Conservation (phyloP, 2,113 vertebrate genomes). For the Pachyramphus minor region DNA sequence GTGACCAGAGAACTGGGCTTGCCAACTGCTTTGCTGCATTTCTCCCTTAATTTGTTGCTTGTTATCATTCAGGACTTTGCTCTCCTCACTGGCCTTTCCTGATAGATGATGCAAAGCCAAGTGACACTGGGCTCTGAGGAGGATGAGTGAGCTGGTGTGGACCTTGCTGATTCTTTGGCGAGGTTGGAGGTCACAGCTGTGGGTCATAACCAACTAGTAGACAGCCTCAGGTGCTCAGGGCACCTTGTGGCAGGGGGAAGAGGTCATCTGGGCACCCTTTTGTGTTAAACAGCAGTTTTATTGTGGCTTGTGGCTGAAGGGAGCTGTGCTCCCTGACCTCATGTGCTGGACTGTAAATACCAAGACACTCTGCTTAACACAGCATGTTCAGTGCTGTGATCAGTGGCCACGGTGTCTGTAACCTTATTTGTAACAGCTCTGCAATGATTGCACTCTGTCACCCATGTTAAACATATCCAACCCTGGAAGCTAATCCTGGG, state of each 20-base stretch:
- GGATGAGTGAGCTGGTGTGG: fast-evolving
- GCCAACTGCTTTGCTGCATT: neutral
- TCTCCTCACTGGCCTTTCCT: neutral
- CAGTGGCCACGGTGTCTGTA: fast-evolving
- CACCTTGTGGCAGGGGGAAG: neutral
- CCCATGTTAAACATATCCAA: neutral
- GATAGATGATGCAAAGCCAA: neutral
- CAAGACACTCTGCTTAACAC: neutral
- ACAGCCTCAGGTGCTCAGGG: neutral
- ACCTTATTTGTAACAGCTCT: neutral
- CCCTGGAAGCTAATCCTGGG: neutral
- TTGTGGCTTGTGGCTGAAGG: neutral
- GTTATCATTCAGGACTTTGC: neutral
- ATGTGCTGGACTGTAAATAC: neutral
- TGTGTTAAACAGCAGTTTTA: neutral
- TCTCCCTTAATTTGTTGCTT: neutral
- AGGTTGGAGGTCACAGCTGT: neutral
- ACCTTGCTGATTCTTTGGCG: neutral
- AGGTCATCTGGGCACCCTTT: neutral
- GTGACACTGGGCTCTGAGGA: neutral
- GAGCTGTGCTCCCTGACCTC: neutral
- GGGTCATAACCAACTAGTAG: neutral
- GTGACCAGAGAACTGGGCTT: neutral
- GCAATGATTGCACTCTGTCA: neutral
- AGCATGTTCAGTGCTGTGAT: neutral